Base-by-base conservation (phyloP, 2,113 vertebrate species). In the Sakesphorus luctuosus region DNA sequence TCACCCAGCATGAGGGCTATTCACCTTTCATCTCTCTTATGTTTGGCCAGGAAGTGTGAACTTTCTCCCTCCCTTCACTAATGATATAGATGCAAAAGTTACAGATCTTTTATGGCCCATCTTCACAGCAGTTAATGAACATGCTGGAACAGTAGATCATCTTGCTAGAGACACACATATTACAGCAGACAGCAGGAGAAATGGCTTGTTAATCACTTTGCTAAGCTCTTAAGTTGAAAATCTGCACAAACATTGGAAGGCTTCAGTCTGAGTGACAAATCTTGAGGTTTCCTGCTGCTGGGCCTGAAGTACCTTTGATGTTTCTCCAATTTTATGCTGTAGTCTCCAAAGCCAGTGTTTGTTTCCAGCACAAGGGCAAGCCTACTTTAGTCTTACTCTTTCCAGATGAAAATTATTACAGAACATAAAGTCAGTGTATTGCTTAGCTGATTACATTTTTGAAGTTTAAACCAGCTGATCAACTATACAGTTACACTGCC, bases 281-380 rank as follows among this genome's bases (percentile, higher is more conserved):
- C 73, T 69, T 40, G 33, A 89, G 50, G 76, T 82, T 40, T 93
- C 61, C 58, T 83, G 18, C 8, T 29, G 88, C 76, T 1, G 3
- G 66, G 59, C 69, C 73, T 87, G 44, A 62, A 90, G 68, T 67
- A 35, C 40, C 40, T 94, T 89, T 95, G 83, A 90, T 89, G 86
- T 89, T 90, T 79, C 86, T 82, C 38, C n/a, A 61, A 4, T 56
- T 71, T 61, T 62, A 65, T 56, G 10, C 49, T 74, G 72, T 29
- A 49, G 61, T 72, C 82, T 86, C 76, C 29, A 61, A 84, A 90
- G 47, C 11, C 59, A 40, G 47, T 44, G 44, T 71, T 93, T 81
- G 52, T 80, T 94, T 87, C 90, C 80, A 81, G 68, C 88, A 56
- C 10, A 74, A 75, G 61, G 90, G 88, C 65, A 92, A 81, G 18